A percentile compares a stretch with the other conserved stretches of the same genome.
Conservation (phyloP, 2,113 vertebrate species). For the Mustela lutreola region DNA sequence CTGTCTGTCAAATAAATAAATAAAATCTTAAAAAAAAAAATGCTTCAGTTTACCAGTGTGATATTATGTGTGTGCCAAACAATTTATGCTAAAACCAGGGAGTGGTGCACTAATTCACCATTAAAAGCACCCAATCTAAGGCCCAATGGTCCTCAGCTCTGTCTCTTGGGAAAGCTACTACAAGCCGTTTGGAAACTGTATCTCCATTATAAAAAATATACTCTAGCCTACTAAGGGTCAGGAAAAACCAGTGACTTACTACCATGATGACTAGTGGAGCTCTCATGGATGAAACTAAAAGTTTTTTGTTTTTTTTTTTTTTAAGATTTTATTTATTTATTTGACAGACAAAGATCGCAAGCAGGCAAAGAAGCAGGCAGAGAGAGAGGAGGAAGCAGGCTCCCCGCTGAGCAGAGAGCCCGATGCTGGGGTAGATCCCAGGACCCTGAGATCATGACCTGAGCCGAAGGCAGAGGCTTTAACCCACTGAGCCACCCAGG, state of each 20-base stretch:
- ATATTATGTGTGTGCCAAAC: neutral
- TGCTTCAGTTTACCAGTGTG: neutral
- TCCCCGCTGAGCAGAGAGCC: no score
- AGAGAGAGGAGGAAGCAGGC: no score
- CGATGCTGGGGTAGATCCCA: no score
- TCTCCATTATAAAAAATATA: no score
- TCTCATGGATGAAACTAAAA: neutral
- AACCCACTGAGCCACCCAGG: no score
- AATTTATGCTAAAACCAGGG: neutral
- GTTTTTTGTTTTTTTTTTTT: neutral
- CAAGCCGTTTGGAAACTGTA: no score
- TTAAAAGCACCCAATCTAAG: neutral
- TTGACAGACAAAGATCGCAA: no score
- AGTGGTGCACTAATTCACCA: rapidly evolving
- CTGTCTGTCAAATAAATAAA: no score
- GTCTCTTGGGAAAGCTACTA: neutral
- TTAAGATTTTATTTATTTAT: no score
- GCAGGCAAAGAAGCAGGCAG: no score
- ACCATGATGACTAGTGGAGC: neutral
- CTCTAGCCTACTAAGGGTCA: neutral
- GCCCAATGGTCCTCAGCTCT: neutral
- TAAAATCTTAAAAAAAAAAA: neutral
- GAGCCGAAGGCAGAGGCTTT: no score
- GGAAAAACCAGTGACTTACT: neutral
- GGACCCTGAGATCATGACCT: no score